phyloP scores from a whole-genome alignment of 2,113 vertebrate genomes.

The Catagonus wagneri region DNA sequence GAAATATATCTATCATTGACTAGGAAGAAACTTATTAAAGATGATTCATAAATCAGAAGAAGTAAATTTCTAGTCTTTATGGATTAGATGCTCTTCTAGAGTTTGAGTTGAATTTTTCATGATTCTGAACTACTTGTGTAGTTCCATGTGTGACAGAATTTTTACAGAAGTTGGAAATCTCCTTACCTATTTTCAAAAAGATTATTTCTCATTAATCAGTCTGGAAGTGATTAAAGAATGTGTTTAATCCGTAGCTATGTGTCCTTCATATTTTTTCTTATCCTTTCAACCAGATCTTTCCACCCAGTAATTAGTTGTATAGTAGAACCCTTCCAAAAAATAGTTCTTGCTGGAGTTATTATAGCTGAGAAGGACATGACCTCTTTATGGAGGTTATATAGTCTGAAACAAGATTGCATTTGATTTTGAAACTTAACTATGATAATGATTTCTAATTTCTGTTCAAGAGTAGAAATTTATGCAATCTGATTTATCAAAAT shows the following conservation, averaged over 20 bases:
- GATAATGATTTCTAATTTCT: neutral
- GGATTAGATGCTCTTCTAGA: neutral
- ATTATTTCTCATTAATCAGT: neutral
- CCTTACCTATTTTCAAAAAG: neutral
- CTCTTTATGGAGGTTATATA: neutral
- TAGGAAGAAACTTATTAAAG: neutral
- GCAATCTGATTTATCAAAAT: neutral
- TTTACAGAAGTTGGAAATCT: neutral
- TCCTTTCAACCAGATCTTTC: neutral
- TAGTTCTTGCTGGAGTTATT: neutral
- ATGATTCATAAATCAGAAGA: neutral
- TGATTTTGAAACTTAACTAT: constrained; percentile 37
- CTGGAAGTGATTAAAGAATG: constrained; percentile 5
- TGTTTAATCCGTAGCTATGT: neutral
- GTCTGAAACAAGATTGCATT: neutral
- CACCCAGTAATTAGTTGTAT: neutral
- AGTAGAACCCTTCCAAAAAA: neutral
- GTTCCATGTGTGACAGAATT: neutral
- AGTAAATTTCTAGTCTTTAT: neutral
- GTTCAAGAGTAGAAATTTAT: neutral
- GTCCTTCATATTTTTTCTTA: neutral
- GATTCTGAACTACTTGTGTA: neutral
- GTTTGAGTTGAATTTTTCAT: neutral
- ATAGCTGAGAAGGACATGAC: neutral
- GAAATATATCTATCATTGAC: neutral